Evolutionary conservation across 2,888 invertebrate species (phyloP), one percentile per base, ranked within the genome.

Genomic region (Caenorhabditis wallacei): DNA sequence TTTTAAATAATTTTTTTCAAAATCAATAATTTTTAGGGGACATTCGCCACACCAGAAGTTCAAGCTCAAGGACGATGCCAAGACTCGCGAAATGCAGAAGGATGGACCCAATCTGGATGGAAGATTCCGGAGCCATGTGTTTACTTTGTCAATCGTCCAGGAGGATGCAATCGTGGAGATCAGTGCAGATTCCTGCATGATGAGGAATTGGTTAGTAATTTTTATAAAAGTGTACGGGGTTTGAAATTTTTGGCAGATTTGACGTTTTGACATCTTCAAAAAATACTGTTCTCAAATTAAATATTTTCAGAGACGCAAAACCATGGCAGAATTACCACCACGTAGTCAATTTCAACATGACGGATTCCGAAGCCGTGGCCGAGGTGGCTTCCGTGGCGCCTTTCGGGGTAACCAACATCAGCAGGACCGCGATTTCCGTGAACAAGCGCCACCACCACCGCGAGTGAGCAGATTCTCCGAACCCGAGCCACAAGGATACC

Each of bases 101-200:
- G 64, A 7, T 76, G 71, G 71, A 56, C 56, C 1, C 76, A 78
- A 24, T 48, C 53, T 3, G 72, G 57, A 7, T 76, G 71, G 68
- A 72, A 72, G 7, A 57, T 75, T 18, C 30, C 48, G 0, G 68
- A 72, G 22, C 63, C 70, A n/a, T 82, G 82, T 10, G 46, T 68
- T 1, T 82, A 61, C 51, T 70, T 71, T 57, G 26, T 76, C 18
- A 78, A 68, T 13, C 64, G 71, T 0, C 43, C 48, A 13, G 56
- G 40, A 8, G 78, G 72, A 37, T 82, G 82, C 37, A 68, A 68
- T n/a, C 66, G 76, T 10, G 82, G 82, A 2, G 72, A 76, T 1
- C 57, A 71, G 8, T 82, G 82, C 24, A 13, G 72, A 11, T 82
- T 68, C 54, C 13, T 72, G 35, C 82, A 82, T 40, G 82, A 82